Evolutionary conservation across 2,888 invertebrate species (phyloP), one percentile per base, ranked within the genome.

Genomic region (Notodromas monacha): DNA sequence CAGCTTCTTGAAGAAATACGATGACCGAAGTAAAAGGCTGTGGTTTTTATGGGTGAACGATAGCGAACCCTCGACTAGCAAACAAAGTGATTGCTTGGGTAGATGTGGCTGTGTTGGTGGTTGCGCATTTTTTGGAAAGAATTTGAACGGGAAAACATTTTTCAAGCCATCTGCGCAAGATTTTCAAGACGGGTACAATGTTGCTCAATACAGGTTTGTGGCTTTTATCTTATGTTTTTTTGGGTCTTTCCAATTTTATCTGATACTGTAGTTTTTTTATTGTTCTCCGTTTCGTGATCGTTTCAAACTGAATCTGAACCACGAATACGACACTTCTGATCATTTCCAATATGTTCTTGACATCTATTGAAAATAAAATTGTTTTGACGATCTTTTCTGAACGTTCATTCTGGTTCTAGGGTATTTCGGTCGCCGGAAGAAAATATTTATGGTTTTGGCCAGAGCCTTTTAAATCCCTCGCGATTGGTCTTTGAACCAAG

Each of bases 71-170:
- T 43, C 45, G 12, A 58, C 61, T 21, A 21, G 21, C n/a, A 21
- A 21, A n/a, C 8, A 21, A 8, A 8, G 8, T 8, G 21, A 36
- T 15, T 16, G 36, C 10, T 33, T 31, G 10, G 49, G 48, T 15
- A 72, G 69, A 39, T 96, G 92, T 46, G 92, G 89, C 1, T 96
- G 92, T 47, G 68, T 72, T 15, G 92, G 92, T 3, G 86, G 86
- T 1, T 86, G 84, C 44, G 58, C 60, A 8, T 96, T 96, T 54
- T 92, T 92, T 45, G 92, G 86, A 2, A 65, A 62, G 32, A 86
- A 86, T 48, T 61, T 64, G 42, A 81, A 84, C 46, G 89, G 86
- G 1, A 54, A 63, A 8, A 63, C 65, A 38, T 84, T 86, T 50
- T 73, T 89, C 38, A 72, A 73, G 43, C 77, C 79, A 0, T 68